phyloP scores from a whole-genome alignment of 1,140 invertebrate species.

The Euglossa dilemma region DNA sequence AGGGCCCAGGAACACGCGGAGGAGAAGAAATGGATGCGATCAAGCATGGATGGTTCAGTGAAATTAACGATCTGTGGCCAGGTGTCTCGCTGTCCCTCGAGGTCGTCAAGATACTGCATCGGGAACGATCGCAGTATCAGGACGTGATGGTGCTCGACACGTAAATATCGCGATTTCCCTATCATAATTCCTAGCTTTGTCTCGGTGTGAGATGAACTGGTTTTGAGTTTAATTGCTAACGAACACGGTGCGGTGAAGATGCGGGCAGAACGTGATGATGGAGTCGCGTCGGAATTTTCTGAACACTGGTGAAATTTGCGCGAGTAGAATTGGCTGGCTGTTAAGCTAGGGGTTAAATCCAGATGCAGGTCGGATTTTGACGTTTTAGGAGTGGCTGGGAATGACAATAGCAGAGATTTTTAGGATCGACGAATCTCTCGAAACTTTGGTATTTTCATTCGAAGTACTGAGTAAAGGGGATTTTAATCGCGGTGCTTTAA shows the following conservation, averaged over 20 bases:
- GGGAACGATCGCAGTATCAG: slow-evolving; percentile 94
- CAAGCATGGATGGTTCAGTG: slow-evolving; percentile 95
- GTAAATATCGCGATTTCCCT: slow-evolving; percentile 82
- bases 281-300: not conserved
- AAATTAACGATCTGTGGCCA: slow-evolving; percentile 94
- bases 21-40: slow-evolving; percentile 84
- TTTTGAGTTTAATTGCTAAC: no score
- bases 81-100: slow-evolving; percentile 95
- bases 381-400: no score
- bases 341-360: not conserved
- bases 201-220: not conserved
- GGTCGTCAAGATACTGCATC: slow-evolving; percentile 92
- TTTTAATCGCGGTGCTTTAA: no score
- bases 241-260: no score
- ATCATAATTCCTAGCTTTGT: not conserved
- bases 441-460: no score
- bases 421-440: not conserved
- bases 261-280: no score
- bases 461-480: no score
- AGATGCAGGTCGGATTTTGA: not conserved
- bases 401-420: not conserved
- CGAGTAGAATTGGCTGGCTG: not conserved
- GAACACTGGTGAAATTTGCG: not conserved
- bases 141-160: slow-evolving; percentile 95
- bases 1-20: not conserved